Evolutionary conservation across 2,797 vertebrate species (phyloP).

Genomic region (Chrysocyon brachyurus): DNA sequence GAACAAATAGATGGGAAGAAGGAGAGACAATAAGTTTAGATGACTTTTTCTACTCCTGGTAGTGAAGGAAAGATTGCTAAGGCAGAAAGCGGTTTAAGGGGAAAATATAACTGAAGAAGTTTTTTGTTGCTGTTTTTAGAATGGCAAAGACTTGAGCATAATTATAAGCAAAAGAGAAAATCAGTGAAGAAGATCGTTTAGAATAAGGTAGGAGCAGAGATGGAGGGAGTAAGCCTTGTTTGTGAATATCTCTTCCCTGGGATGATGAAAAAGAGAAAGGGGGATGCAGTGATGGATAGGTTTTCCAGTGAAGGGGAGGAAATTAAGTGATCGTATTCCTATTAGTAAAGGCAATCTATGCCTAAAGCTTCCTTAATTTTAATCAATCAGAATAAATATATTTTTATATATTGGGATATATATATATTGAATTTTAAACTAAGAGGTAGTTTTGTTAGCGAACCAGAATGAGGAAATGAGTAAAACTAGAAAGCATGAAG

Average conservation of each 20-base stretch:
- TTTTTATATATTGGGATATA: background rate
- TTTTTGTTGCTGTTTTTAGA: background rate
- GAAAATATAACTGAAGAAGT: background rate
- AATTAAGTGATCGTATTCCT: background rate
- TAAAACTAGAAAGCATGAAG: background rate
- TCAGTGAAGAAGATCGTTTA: background rate
- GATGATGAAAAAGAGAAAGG: background rate
- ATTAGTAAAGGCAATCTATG: slow-evolving; percentile 2
- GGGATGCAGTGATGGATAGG: background rate
- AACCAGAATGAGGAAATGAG: background rate
- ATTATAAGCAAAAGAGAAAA: background rate
- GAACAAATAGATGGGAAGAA: background rate
- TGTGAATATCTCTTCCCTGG: background rate
- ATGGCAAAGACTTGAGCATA: background rate
- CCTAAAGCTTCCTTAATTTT: slow-evolving; percentile 27
- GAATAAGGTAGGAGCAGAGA: background rate
- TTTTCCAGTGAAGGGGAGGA: background rate
- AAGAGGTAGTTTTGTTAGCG: slow-evolving; percentile 25
- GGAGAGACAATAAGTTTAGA: background rate
- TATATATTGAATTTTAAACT: slow-evolving; percentile 54
- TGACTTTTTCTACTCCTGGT: background rate
- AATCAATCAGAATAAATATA: slow-evolving; percentile 9
- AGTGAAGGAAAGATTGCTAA: background rate
- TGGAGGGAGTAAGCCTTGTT: background rate
- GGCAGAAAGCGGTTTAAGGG: background rate